Base-by-base conservation (phyloP, 2,797 vertebrate species). In the Masticophis lateralis region DNA sequence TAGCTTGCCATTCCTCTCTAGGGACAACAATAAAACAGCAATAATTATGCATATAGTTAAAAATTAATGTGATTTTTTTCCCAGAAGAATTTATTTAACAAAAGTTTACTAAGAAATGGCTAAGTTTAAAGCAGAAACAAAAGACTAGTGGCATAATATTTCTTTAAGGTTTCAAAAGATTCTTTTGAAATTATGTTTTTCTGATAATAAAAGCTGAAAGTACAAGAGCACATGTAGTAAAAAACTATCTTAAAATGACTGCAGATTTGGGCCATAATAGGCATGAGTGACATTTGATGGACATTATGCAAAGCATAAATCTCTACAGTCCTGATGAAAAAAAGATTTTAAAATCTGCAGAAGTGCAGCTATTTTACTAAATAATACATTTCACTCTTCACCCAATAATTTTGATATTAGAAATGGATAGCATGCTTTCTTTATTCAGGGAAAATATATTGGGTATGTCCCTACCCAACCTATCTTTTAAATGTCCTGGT, bases 191-290 rank as follows among this genome's bases (percentile, higher is more conserved):
- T 63, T 28, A 63, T 63, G 61, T 5, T 69, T n/a, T 20, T 37
- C n/a, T 27, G 7, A 10, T 91, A 90, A 93, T 55, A 43, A 94
- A 92, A 96, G 37, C 63, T 94, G 89, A 32, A 89, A 87, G 9
- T 28, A 79, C 16, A 87, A 22, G 55, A 74, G 37, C 5, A 22
- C 13, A 60, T 79, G 13, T 93, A 56, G 61, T 59, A 51, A 43
- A 83, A 12, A 4, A 11, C 20, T 2, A 3, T 37, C 22, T 88
- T 86, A 89, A 53, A 92, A 93, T 16, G 27, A 86, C 56, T 43
- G 47, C 20, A 14, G 37, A 3, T 88, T 55, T 1, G 11, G 37
- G 91, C 25, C n/a, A 74, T 32, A 74, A 18, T 37, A 18, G n/a
- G 37, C 18, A 74, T 74, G 66, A 37, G 32, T 87, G 91, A 89